A percentile compares a stretch with the other conserved stretches of the same genome.
Conservation (phyloP, 2,113 vertebrate species). For the Silurus meridionalis region DNA sequence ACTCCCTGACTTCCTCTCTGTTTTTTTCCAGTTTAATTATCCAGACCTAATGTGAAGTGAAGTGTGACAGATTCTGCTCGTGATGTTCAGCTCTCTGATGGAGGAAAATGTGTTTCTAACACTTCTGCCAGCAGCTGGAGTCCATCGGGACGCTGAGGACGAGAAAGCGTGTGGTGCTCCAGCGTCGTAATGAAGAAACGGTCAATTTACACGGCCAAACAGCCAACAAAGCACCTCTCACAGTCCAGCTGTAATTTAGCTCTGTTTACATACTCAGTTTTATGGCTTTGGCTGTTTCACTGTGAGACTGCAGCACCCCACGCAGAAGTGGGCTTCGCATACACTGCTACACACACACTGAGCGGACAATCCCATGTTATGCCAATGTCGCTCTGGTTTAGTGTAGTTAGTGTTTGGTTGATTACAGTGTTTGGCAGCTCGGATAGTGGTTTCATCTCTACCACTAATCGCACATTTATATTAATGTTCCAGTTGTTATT, state of each 20-base stretch:
- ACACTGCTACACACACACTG: not conserved
- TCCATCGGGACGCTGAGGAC: constrained; percentile 45
- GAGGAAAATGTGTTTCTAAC: constrained; percentile 64
- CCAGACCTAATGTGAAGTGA: constrained; percentile 47
- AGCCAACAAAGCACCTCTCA: constrained; percentile 41
- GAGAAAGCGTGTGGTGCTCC: constrained; percentile 47
- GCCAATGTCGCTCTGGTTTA: not conserved
- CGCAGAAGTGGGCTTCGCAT: not conserved
- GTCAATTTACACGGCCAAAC: constrained; percentile 51
- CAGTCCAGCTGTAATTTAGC: constrained; percentile 55
- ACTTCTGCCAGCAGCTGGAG: constrained; percentile 57
- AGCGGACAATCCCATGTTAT: not conserved
- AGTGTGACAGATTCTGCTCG: constrained; percentile 46
- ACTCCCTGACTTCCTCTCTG: not conserved
- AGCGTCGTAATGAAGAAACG: constrained; percentile 43
- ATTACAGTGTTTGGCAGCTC: not conserved
- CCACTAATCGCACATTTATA: not conserved
- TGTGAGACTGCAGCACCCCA: not conserved
- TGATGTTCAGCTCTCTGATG: constrained; percentile 59
- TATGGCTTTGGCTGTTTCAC: constrained; percentile 30
- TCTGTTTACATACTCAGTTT: constrained; percentile 59
- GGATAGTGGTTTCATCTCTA: not conserved
- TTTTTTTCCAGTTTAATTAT: constrained; percentile 37
- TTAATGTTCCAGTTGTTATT: not conserved
- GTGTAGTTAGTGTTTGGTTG: not conserved